These are phyloP conservation scores for Cuniculus paca DNA, from an alignment of 2,797 vertebrate species.

Conservation along the genomic window DNA sequence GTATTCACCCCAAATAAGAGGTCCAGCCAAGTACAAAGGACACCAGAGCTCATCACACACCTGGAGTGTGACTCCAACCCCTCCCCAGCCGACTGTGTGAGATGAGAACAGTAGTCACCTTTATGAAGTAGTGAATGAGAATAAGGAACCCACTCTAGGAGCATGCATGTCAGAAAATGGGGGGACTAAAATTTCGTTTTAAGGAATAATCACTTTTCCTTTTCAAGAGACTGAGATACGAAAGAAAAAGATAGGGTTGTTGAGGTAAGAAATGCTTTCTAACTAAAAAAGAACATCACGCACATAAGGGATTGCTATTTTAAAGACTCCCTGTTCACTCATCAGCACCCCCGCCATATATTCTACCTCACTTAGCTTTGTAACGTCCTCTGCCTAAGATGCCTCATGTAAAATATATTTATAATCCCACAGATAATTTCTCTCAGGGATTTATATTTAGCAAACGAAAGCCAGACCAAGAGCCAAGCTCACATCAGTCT, in stretches of 20 bases:
- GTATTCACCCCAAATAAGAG: neutral
- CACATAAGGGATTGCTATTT: neutral
- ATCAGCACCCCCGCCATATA: neutral
- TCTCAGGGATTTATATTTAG: neutral
- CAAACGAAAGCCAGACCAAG: neutral
- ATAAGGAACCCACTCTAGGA: neutral
- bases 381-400: neutral
- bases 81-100: rapidly evolving
- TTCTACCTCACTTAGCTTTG: neutral
- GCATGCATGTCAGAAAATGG: neutral
- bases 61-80: neutral
- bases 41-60: rapidly evolving
- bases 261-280: neutral
- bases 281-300: neutral
- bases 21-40: neutral
- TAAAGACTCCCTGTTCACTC: neutral
- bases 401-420: neutral
- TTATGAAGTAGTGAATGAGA: neutral
- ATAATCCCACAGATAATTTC: neutral
- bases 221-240: neutral
- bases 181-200: neutral
- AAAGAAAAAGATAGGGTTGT: neutral
- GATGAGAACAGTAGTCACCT: neutral
- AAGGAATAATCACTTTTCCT: neutral
- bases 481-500: neutral